These are phyloP conservation scores for Acronicta aceris DNA, from an alignment of 2,888 invertebrate genomes.

Conservation along the genomic window DNA sequence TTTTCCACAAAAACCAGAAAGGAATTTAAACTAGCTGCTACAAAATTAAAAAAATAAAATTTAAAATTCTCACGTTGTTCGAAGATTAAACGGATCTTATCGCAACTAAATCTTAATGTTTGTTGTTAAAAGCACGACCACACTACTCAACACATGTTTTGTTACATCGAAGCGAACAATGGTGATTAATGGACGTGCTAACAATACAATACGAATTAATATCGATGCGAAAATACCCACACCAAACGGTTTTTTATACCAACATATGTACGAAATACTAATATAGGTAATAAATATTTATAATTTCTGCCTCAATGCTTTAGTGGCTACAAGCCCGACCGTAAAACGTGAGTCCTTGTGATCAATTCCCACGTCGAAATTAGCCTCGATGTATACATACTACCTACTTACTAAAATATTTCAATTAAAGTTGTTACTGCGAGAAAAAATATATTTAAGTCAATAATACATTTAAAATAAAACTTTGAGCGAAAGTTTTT, in stretches of 20 bases:
- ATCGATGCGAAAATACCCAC: constrained; percentile 35
- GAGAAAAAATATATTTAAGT: too few species aligned
- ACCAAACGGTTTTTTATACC: constrained; percentile 27
- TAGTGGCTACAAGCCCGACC: too few species aligned
- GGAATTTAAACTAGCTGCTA: constrained; percentile 1
- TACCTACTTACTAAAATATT: too few species aligned
- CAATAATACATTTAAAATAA: too few species aligned
- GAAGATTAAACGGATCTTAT: constrained; percentile 24
- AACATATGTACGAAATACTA: background rate
- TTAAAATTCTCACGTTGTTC: constrained; percentile 34
- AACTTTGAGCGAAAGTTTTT: too few species aligned
- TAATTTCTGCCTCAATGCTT: too few species aligned
- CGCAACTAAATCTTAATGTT: constrained; percentile 16
- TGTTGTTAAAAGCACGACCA: constrained; percentile 45
- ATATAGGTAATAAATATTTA: too few species aligned
- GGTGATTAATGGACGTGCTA: constrained; percentile 43
- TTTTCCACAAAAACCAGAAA: constrained; percentile 1
- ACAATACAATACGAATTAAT: constrained; percentile 43
- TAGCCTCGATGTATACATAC: too few species aligned
- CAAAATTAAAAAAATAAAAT: too few species aligned
- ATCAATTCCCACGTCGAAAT: too few species aligned
- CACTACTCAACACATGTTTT: constrained; percentile 47
- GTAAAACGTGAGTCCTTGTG: too few species aligned
- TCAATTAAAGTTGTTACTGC: too few species aligned
- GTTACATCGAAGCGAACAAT: constrained; percentile 36